Evolutionary conservation across 2,888 invertebrate genomes (phyloP).

Genomic region (Anarsia innoxiella): DNA sequence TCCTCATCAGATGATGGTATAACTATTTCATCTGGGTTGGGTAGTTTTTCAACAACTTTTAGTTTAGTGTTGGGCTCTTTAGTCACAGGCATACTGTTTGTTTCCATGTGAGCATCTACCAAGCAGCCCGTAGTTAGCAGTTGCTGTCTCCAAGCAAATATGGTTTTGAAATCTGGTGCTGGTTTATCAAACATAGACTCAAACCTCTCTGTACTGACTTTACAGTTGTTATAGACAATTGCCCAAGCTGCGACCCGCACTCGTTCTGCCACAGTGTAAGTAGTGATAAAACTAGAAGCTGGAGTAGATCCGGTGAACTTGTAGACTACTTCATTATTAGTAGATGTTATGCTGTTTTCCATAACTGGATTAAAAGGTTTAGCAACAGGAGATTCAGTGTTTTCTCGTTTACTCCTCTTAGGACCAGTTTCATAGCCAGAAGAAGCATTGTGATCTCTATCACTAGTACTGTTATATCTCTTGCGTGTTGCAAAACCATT

Average conservation of each 20-base stretch:
- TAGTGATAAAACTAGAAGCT: slow-evolving; percentile 48
- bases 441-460: slow-evolving; percentile 49
- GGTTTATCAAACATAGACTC: slow-evolving; percentile 56
- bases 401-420: slow-evolving; percentile 40
- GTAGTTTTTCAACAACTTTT: slow-evolving; percentile 21
- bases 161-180: slow-evolving; percentile 66
- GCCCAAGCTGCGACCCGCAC: slow-evolving; percentile 61
- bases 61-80: slow-evolving; percentile 11
- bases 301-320: slow-evolving; percentile 50
- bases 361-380: slow-evolving; percentile 52
- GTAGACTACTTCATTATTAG: slow-evolving; percentile 55
- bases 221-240: slow-evolving; percentile 61
- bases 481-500: slow-evolving; percentile 40
- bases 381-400: slow-evolving; percentile 29
- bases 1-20: slow-evolving; percentile 46
- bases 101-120: slow-evolving; percentile 47
- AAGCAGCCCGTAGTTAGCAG: slow-evolving; percentile 59
- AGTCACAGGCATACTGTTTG: background rate
- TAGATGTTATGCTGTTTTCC: slow-evolving; percentile 65
- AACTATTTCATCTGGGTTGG: slow-evolving; percentile 62
- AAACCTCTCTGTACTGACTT: slow-evolving; percentile 58
- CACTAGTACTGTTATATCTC: slow-evolving; percentile 44
- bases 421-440: slow-evolving; percentile 54
- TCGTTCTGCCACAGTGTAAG: slow-evolving; percentile 58
- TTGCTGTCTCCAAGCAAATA: slow-evolving; percentile 62